Conservation (phyloP, 2,797 vertebrate genomes). For the Cephalopachus bancanus region DNA sequence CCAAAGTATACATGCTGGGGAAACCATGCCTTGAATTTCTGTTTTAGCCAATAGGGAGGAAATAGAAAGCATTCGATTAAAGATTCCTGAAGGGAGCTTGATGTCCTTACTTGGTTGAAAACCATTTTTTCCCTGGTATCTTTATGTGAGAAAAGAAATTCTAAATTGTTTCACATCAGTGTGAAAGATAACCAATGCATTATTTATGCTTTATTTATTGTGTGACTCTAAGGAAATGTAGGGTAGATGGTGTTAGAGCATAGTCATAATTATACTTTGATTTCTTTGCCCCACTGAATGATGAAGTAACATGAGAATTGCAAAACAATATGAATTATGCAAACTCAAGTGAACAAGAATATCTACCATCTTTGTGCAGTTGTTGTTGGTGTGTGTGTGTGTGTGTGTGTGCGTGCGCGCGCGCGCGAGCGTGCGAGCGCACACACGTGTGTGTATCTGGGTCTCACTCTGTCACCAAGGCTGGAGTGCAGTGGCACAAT, state of each 20-base stretch:
- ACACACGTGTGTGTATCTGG: too few species aligned
- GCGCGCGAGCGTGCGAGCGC: too few species aligned
- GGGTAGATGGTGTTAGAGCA: neutral
- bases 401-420: too few species aligned
- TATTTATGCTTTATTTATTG: neutral
- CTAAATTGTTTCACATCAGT: neutral
- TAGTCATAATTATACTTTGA: neutral
- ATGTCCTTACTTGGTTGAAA: neutral
- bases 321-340: constrained; percentile 18
- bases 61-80: neutral
- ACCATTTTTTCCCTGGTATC: neutral
- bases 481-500: too few species aligned
- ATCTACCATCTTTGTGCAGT: neutral
- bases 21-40: neutral
- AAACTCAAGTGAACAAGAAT: neutral
- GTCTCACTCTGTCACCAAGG: too few species aligned
- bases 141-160: neutral
- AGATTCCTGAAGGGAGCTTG: neutral
- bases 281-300: neutral
- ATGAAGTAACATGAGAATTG: neutral
- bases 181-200: neutral
- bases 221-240: neutral
- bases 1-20: neutral
- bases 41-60: neutral
- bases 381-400: too few species aligned